Conservation (phyloP, 2,797 vertebrate genomes). For the Eulemur albifrons region DNA sequence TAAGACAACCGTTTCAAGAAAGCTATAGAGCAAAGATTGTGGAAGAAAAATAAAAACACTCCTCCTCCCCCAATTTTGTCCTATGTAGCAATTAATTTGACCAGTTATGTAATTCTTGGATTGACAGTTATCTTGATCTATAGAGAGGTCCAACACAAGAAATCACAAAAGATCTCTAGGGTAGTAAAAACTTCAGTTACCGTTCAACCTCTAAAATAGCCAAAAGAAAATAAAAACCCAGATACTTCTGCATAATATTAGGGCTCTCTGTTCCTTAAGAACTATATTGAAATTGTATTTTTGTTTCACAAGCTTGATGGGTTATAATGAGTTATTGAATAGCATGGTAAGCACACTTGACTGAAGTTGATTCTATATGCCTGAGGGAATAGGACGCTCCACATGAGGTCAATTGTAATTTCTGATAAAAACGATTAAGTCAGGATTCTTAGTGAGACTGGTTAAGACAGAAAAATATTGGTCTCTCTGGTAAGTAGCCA, state of each 20-base stretch:
- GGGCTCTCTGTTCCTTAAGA: neutral
- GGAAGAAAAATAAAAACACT: neutral
- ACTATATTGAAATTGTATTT: neutral
- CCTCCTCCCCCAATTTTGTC: neutral
- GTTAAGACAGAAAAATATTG: neutral
- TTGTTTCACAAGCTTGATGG: neutral
- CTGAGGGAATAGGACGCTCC: neutral
- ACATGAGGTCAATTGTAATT: neutral
- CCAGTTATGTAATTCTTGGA: neutral
- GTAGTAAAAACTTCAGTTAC: neutral
- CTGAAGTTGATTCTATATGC: neutral
- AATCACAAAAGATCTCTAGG: neutral
- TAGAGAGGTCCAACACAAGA: neutral
- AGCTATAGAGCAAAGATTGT: neutral
- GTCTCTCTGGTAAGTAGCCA: neutral
- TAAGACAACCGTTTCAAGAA: slow-evolving; percentile 19
- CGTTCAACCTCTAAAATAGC: neutral
- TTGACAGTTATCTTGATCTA: neutral
- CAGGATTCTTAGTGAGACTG: neutral
- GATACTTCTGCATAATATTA: neutral
- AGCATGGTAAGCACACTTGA: neutral
- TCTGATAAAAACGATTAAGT: slow-evolving; percentile 9
- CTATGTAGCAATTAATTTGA: slow-evolving; percentile 31
- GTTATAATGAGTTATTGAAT: neutral
- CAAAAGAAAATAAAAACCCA: neutral